Percentiles rank a stretch among this genome's conserved stretches.
Evolutionary conservation across 1,140 invertebrate species (phyloP).

Genomic region (Scaptomyza graminum): DNA sequence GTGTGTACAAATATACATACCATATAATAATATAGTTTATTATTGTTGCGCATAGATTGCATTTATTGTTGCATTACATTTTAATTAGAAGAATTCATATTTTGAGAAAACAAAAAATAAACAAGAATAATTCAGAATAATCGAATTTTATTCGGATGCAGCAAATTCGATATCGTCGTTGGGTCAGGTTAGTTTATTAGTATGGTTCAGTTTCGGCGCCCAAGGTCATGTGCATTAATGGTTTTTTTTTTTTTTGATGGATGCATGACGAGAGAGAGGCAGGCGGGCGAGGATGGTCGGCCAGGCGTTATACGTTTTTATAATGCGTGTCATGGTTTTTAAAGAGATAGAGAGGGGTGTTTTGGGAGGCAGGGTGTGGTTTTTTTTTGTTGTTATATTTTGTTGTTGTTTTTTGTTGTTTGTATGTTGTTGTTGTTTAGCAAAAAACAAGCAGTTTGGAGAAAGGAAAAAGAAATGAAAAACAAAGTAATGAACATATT

Average conservation of each 20-base stretch:
- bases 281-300: conserved; percentile 38
- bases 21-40: conserved; percentile 66
- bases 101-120: conserved; percentile 65
- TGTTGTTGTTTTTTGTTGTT: conserved; percentile 43
- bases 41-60: conserved; percentile 54
- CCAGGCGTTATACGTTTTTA: conserved; percentile 22
- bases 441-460: conserved; percentile 81
- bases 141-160: conserved; percentile 42
- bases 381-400: conserved; percentile 14
- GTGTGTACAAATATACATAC: conserved; percentile 79
- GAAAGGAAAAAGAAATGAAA: conserved; percentile 81
- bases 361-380: not conserved
- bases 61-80: conserved; percentile 45
- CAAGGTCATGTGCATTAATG: conserved; percentile 42
- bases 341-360: conserved; percentile 6
- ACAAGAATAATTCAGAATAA: conserved; percentile 50
- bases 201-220: conserved; percentile 32
- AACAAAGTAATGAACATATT: conserved; percentile 81
- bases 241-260: conserved; percentile 45
- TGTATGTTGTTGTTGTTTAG: conserved; percentile 67
- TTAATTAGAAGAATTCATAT: conserved; percentile 26
- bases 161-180: conserved; percentile 25
- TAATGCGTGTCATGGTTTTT: conserved; percentile 19
- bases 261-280: conserved; percentile 50
- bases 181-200: not conserved